Base-by-base conservation (phyloP, 2,888 invertebrate species). In the Hipparchia sbordonii region DNA sequence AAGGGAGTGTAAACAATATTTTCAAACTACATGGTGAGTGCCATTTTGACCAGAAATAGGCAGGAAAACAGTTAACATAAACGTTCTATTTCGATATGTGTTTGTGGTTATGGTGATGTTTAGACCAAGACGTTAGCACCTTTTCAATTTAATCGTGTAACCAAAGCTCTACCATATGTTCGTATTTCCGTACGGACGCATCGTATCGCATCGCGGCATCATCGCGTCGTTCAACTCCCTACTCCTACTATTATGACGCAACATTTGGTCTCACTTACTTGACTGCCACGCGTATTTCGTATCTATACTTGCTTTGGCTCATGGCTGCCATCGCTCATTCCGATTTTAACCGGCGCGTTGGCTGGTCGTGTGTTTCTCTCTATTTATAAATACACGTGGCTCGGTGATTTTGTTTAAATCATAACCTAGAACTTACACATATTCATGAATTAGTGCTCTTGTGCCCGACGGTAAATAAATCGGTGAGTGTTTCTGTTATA, bases 381-480 rank as follows among this genome's bases (percentile, higher is more conserved):
- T 84, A 84, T 84, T 84, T 84, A 81, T 86, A 85, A 84, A 87
- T 84, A 79, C 91, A 91, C 91, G 91, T 92, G 91, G 90, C 88
- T 81, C 77, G 65, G 85, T 85, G 87, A 83, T 59, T 82, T 83
- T 83, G 80, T 81, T 83, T 81, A 79, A 82, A 83, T 72, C 79
- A 84, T 82, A 82, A 82, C 86, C 82, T 82, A 80, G 71, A 79
- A 74, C 76, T 71, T 77, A 71, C 71, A 67, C 13, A 72, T 70
- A 33, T 74, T 65, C 59, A 51, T 68, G 56, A 67, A 51, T 63
- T 62, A 23, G 74, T 77, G 75, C 75, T 74, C 72, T 70, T 70
- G 77, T 69, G 69, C 56, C 68, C 70, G 52, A 71, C 66, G 52
- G 51, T 56, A 67, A 59, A 74, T 74, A 59, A 23, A 61, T 59